Base-by-base conservation (phyloP, 2,888 invertebrate species). In the Catonia carolina region DNA sequence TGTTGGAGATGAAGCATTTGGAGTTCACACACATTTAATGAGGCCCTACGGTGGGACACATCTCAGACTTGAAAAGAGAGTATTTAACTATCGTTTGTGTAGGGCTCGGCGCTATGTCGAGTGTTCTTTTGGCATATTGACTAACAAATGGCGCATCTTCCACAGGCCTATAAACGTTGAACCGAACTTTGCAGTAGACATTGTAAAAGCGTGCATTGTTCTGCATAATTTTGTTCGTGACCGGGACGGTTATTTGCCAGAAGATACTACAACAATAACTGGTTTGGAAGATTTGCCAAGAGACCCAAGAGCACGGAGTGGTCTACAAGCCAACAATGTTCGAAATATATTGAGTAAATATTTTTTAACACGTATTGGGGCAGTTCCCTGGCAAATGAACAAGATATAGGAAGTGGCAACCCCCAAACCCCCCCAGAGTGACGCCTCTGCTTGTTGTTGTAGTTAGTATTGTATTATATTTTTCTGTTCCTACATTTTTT, bases 131-230 rank as follows among this genome's bases (percentile, higher is more conserved):
- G 66, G 65, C 6, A 65, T 67, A 53, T 47, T 67, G 15, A 59
- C 51, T 39, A 69, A 68, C 61, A 71, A 69, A 62, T 70, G 68
- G 69, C 60, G 67, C 59, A 69, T 70, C 57, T 67, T 69, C 53
- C 68, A 69, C 60, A 57, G 67, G 52, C 65, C 68, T 53, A 56
- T 68, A 41, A 62, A 68, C 53, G 64, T 67, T 35, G 56, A 66
- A 37, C 58, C 58, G 37, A 61, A 63, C 42, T 66, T 66, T 61
- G 64, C 64, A 55, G 63, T 60, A 39, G 59, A 60, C 53, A 66
- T 67, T 60, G 62, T 67, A 41, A 67, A 69, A 61, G 64, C 67
- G 47, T 65, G 66, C 60, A 60, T 63, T 53, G 53, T 61, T 45
- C 53, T 64, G 22, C 63, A 64, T 56, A 63, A 63, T 59, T 63